These are phyloP conservation scores for Allophyes oxyacanthae DNA, from an alignment of 2,888 invertebrate genomes.

Conservation along the genomic window DNA sequence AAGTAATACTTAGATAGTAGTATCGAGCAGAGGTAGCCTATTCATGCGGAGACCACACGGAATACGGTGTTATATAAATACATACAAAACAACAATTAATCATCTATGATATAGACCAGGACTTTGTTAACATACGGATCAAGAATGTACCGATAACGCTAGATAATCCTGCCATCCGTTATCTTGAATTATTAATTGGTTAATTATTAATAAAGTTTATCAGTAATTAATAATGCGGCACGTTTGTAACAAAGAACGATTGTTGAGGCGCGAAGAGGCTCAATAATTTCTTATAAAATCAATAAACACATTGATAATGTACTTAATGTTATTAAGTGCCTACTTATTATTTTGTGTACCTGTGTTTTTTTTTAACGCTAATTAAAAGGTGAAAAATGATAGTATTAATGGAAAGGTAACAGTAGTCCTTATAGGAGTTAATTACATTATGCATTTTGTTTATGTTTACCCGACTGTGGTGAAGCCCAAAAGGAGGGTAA, in stretches of 20 bases:
- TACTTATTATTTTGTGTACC: constrained; percentile 27
- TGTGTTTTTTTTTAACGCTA: too few relatives aligned
- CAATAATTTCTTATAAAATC: constrained; percentile 27
- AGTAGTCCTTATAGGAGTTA: constrained; percentile 1
- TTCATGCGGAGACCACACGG: not conserved
- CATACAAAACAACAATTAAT: not conserved
- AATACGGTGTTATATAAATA: not conserved
- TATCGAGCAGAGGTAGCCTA: too few relatives aligned
- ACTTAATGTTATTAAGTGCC: constrained; percentile 10
- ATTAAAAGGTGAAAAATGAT: constrained; percentile 19
- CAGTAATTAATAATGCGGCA: constrained; percentile 26
- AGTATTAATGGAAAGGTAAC: constrained; percentile 13
- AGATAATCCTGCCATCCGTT: constrained; percentile 47
- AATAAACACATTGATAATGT: constrained; percentile 34
- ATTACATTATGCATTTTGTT: not conserved
- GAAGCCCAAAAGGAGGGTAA: too few relatives aligned
- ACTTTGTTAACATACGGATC: constrained; percentile 35
- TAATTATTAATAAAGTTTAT: constrained; percentile 37
- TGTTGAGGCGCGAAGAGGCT: constrained; percentile 22
- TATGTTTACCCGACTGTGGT: too few relatives aligned
- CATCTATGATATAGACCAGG: not conserved
- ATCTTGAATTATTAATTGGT: constrained; percentile 30
- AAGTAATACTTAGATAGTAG: too few relatives aligned
- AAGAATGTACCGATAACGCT: constrained; percentile 43
- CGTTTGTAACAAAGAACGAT: constrained; percentile 24